A percentile compares a stretch with the other conserved stretches of the same genome.
These are phyloP conservation scores for Octomys mimax DNA, from an alignment of 2,797 vertebrate species.

Conservation along the genomic window DNA sequence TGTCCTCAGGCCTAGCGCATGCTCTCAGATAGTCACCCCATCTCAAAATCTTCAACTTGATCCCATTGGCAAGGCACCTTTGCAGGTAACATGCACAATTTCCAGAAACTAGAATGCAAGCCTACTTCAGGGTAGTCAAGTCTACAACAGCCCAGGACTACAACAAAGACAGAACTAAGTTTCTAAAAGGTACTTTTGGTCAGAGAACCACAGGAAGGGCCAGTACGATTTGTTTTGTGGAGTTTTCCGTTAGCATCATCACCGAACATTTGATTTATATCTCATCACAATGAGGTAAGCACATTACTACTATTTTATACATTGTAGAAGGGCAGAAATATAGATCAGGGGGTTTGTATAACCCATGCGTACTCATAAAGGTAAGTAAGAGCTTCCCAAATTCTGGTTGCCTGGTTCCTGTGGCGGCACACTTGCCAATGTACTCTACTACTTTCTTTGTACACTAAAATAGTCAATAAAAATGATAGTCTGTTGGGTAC, in stretches of 20 bases:
- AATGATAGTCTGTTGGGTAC: background rate
- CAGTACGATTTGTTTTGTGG: background rate
- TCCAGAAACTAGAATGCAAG: background rate
- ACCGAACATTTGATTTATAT: background rate
- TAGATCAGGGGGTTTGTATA: background rate
- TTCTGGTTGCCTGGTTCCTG: background rate
- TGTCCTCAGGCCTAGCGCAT: background rate
- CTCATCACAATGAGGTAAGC: background rate
- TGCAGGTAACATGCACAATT: background rate
- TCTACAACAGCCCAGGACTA: background rate
- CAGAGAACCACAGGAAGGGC: background rate
- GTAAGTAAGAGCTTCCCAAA: background rate
- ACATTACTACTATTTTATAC: background rate
- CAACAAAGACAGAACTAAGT: background rate
- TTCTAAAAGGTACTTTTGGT: background rate
- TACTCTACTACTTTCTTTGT: fast-evolving
- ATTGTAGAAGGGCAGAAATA: constrained; percentile 46
- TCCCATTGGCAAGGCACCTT: background rate
- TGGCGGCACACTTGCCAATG: too few relatives aligned
- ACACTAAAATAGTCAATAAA: background rate
- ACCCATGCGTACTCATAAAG: background rate
- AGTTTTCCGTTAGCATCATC: background rate
- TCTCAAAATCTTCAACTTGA: background rate
- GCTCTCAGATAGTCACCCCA: background rate
- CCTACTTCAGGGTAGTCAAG: background rate